These are phyloP conservation scores for Antedon bifida DNA, from an alignment of 35 echinoderm and acorn worm species.

Conservation along the genomic window DNA sequence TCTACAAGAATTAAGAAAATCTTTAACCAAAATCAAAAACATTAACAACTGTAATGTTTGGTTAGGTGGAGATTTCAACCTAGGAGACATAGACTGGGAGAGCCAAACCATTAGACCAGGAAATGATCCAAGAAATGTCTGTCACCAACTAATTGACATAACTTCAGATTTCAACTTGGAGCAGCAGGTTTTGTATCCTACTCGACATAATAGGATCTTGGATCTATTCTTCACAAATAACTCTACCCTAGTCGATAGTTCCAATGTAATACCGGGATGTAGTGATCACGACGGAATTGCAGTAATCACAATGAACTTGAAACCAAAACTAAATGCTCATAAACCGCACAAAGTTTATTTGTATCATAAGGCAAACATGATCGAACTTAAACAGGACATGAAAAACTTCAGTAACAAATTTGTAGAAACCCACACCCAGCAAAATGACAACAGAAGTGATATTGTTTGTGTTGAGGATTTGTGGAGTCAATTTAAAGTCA, in stretches of 20 bases:
- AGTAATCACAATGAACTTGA: background rate
- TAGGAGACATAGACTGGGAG: background rate
- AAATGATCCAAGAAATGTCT: too few species aligned
- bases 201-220: too few species aligned
- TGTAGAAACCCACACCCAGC: too few species aligned
- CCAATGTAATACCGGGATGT: conserved; percentile 5
- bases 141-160: too few species aligned
- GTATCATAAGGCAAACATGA: conserved; percentile 12
- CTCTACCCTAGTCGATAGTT: too few species aligned
- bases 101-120: background rate
- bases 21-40: background rate
- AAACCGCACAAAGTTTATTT: conserved; percentile 10
- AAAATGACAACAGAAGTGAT: background rate
- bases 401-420: background rate
- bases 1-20: background rate
- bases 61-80: background rate
- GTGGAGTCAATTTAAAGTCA: conserved; percentile 14
- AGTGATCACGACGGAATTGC: conserved; percentile 27
- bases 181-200: too few species aligned
- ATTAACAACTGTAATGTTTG: background rate
- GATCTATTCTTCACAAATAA: too few species aligned
- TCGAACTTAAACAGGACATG: background rate
- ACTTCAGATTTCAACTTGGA: too few species aligned
- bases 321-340: background rate
- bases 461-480: background rate